These are phyloP conservation scores for Melieria omissa DNA, from an alignment of 2,888 invertebrate genomes.

Conservation along the genomic window DNA sequence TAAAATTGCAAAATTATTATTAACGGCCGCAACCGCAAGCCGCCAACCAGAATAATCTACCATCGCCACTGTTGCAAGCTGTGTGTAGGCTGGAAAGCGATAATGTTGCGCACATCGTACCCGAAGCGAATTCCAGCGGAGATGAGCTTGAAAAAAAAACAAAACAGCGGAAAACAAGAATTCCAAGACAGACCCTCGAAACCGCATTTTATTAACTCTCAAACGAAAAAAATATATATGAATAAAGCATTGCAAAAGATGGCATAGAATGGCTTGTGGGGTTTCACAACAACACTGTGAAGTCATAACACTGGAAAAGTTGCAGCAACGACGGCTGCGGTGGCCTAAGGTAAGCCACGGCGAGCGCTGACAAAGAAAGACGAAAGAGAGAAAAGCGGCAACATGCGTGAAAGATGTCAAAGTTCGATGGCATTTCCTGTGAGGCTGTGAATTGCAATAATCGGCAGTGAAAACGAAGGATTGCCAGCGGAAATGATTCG, in stretches of 20 bases:
- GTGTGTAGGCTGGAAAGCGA: too few species aligned
- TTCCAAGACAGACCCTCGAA: neutral
- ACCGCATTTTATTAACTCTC: neutral
- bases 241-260: neutral
- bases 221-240: too few species aligned
- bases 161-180: neutral
- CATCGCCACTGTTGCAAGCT: too few species aligned
- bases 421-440: constrained; percentile 46
- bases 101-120: too few species aligned
- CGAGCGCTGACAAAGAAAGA: too few species aligned
- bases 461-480: too few species aligned
- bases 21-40: neutral
- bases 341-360: neutral
- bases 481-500: too few species aligned
- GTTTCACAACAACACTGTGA: neutral
- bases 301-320: neutral
- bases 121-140: neutral
- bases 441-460: neutral
- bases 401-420: constrained; percentile 12
- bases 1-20: neutral
- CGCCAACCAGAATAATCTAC: neutral
- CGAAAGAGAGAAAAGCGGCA: too few species aligned
- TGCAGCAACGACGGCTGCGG: constrained; percentile 39
- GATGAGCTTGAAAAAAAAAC: constrained; percentile 12
- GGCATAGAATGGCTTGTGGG: constrained; percentile 2